phyloP scores from a whole-genome alignment of 2,113 vertebrate genomes.

The Spermophilus dauricus region DNA sequence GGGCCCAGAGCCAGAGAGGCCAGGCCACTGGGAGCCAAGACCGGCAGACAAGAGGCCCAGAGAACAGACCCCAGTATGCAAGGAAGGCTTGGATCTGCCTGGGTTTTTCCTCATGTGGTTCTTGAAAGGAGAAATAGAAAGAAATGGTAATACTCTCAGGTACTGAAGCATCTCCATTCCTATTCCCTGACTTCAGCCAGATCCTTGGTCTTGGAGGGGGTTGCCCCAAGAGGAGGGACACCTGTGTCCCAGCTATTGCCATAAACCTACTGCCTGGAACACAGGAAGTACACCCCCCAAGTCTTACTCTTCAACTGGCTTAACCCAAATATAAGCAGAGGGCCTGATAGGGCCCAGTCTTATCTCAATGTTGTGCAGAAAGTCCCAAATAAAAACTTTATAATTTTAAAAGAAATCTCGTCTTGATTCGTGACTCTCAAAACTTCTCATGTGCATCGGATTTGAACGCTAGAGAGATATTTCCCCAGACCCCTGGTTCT shows the following conservation, averaged over 20 bases:
- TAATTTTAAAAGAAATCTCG: not conserved
- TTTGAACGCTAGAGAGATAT: not conserved
- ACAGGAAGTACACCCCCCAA: rapidly evolving
- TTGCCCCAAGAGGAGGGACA: not conserved
- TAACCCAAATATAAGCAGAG: not conserved
- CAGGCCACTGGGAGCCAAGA: rapidly evolving
- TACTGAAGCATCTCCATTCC: not conserved
- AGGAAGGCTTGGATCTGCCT: not conserved
- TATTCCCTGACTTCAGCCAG: not conserved
- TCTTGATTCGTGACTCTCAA: not conserved
- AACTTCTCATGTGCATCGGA: not conserved
- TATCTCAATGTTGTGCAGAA: not conserved
- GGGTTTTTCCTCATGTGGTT: rapidly evolving
- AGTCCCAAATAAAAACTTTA: not conserved
- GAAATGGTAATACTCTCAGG: too few species aligned
- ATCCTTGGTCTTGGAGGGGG: not conserved
- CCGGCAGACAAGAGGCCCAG: not conserved
- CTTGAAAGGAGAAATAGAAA: not conserved
- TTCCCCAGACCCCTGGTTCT: too few species aligned
- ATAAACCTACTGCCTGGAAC: not conserved
- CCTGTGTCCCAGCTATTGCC: not conserved
- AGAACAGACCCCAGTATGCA: not conserved
- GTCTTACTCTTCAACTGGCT: not conserved
- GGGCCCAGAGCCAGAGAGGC: rapidly evolving
- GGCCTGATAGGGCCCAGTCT: not conserved